phyloP scores from a whole-genome alignment of 2,888 invertebrate genomes.

The Rhamphomyia laevipes region DNA sequence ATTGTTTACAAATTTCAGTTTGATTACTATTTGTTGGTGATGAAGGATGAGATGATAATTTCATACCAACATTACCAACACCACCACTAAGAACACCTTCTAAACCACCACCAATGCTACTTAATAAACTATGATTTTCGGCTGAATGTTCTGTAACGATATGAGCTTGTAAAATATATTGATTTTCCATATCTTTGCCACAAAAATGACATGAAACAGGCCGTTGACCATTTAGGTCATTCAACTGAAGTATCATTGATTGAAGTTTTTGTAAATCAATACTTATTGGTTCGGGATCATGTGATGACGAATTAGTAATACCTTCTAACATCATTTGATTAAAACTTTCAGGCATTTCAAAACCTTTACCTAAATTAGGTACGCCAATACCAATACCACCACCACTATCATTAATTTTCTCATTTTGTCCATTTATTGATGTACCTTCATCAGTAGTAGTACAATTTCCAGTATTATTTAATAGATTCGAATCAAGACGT shows the following conservation, averaged over 20 bases:
- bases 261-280: constrained; percentile 81
- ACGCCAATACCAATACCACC: constrained; percentile 1
- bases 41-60: constrained; percentile 12
- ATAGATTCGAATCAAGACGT: not conserved
- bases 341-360: constrained; percentile 4
- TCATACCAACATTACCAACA: not conserved
- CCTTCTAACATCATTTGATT: constrained; percentile 4
- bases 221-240: constrained; percentile 57
- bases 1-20: constrained; percentile 30
- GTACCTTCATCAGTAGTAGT: constrained; percentile 14
- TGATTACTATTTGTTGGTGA: constrained; percentile 15
- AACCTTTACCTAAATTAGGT: not conserved
- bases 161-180: constrained; percentile 48
- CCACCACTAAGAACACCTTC: too few species aligned
- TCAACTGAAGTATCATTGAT: constrained; percentile 81
- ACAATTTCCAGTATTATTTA: not conserved
- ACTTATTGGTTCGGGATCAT: constrained; percentile 51
- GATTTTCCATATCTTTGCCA: constrained; percentile 58
- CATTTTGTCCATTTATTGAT: constrained; percentile 12
- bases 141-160: constrained; percentile 33
- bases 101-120: not conserved
- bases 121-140: constrained; percentile 13
- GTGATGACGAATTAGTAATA: not conserved
- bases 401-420: constrained; percentile 16
- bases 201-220: constrained; percentile 53